phyloP scores from a whole-genome alignment of 1,140 invertebrate species.

The Apocrypta bakeri region DNA sequence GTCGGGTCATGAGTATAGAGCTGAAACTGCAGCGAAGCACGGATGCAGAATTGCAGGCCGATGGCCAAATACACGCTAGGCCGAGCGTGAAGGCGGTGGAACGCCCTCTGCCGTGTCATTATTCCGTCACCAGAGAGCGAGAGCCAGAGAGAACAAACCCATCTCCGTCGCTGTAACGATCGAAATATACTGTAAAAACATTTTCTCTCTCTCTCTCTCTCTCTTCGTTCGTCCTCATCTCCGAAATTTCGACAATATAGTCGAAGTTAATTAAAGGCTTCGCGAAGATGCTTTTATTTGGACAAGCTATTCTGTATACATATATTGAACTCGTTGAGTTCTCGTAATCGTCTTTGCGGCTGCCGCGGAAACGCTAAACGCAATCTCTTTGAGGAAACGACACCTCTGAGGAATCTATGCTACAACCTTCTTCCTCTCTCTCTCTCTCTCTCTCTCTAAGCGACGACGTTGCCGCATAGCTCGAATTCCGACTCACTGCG shows the following conservation, averaged over 20 bases:
- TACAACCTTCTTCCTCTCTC: neutral
- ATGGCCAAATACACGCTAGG: constrained; percentile 70
- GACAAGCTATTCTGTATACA: neutral
- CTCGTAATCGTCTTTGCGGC: constrained; percentile 24
- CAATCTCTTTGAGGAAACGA: constrained; percentile 40
- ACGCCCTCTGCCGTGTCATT: constrained; percentile 59
- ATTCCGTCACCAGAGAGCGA: neutral
- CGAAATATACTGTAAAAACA: neutral
- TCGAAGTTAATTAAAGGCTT: too few relatives aligned
- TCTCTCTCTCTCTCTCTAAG: neutral
- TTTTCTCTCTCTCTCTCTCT: neutral
- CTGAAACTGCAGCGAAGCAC: neutral
- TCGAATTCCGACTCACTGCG: neutral
- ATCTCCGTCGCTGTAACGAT: neutral
- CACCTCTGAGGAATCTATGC: constrained; percentile 14
- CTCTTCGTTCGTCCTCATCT: neutral
- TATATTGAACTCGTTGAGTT: neutral
- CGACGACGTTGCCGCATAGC: neutral
- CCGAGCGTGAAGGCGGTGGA: constrained; percentile 64
- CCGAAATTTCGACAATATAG: too few relatives aligned
- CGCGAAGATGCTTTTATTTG: too few relatives aligned
- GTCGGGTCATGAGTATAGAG: neutral
- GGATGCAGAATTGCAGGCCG: constrained; percentile 54
- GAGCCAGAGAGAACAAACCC: too few relatives aligned
- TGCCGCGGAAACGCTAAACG: neutral